Evolutionary conservation across 2,797 vertebrate genomes (phyloP).

Genomic region (Sebastes miniatus): DNA sequence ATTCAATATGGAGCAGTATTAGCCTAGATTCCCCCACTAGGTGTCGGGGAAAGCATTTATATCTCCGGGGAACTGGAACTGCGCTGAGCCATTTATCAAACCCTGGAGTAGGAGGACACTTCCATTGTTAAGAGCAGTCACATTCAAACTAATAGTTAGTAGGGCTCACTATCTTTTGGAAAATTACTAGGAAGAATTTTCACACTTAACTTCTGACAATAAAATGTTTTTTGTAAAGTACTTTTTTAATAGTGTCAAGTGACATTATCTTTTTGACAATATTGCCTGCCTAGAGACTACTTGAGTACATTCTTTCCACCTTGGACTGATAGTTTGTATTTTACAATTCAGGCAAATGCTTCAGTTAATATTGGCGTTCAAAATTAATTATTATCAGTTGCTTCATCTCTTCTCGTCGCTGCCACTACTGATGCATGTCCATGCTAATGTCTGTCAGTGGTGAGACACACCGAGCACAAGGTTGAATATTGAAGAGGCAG

Average conservation of each 20-base stretch:
- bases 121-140: conserved; percentile 28
- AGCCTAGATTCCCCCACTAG: conserved; percentile 62
- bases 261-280: background rate
- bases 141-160: conserved; percentile 2
- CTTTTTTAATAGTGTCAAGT: background rate
- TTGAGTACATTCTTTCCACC: background rate
- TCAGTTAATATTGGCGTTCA: background rate
- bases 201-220: background rate
- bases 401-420: background rate
- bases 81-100: conserved; percentile 52
- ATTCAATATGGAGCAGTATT: conserved; percentile 61
- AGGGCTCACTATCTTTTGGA: background rate
- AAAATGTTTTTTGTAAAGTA: background rate
- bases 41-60: conserved; percentile 58
- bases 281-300: background rate
- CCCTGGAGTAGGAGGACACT: conserved; percentile 19
- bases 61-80: conserved; percentile 42
- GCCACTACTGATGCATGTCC: background rate
- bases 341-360: background rate
- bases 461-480: background rate
- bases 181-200: background rate
- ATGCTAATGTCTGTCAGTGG: background rate
- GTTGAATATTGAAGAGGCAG: background rate
- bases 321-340: background rate
- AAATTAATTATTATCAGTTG: background rate